Evolutionary conservation across 2,797 vertebrate species (phyloP).

Genomic region (Fratercula arctica): DNA sequence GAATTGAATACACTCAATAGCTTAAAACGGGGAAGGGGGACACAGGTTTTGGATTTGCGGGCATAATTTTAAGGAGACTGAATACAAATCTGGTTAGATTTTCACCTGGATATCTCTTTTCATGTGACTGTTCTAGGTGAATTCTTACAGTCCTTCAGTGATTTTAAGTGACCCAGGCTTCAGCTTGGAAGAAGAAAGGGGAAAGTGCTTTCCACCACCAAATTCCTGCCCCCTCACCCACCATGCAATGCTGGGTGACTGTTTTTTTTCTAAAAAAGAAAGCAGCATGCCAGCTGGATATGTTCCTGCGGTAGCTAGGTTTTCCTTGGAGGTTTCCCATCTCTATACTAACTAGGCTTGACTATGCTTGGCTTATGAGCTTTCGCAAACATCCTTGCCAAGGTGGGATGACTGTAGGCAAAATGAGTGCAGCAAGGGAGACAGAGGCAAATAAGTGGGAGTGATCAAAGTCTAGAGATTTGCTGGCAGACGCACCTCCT

Average conservation of each 20-base stretch:
- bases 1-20: background rate
- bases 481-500: conserved; percentile 51
- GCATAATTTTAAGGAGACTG: background rate
- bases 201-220: background rate
- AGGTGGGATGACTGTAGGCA: conserved; percentile 61
- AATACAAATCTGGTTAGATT: background rate
- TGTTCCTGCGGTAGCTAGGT: conserved; percentile 45
- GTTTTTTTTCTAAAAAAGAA: conserved; percentile 20
- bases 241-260: background rate
- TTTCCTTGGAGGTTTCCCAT: conserved; percentile 70
- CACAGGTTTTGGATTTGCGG: background rate
- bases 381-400: conserved; percentile 46
- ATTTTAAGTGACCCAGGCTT: background rate
- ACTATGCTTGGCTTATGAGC: conserved; percentile 59
- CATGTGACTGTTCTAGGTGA: background rate
- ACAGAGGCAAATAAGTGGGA: conserved; percentile 64
- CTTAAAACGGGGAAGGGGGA: background rate
- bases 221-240: conserved; percentile 28
- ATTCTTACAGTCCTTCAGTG: background rate
- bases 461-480: conserved; percentile 64
- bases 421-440: conserved; percentile 55
- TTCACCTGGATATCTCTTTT: background rate
- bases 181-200: background rate
- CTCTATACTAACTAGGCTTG: conserved; percentile 53
- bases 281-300: conserved; percentile 32